Percentiles rank a stretch among this genome's conserved stretches.
Conservation (phyloP, 2,888 invertebrate species). For the Cremastinae sp. region DNA sequence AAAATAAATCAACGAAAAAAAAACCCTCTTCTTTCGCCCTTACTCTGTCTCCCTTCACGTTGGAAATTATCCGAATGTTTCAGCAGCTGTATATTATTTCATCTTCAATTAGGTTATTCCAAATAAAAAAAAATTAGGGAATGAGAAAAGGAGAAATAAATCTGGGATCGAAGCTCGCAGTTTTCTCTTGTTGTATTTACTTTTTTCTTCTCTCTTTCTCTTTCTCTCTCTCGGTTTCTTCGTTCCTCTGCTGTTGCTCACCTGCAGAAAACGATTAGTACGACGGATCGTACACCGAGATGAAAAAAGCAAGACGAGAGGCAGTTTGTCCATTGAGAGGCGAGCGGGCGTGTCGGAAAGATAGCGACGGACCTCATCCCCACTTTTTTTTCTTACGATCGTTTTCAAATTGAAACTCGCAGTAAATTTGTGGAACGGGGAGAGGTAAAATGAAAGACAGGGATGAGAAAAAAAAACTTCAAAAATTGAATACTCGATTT, state of each 20-base stretch:
- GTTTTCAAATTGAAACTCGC: conserved; percentile 62
- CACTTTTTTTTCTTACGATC: conserved; percentile 13
- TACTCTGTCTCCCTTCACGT: conserved; percentile 31
- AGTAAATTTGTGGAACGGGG: conserved; percentile 58
- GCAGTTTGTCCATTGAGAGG: conserved; percentile 34
- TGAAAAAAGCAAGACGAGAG: conserved; percentile 16
- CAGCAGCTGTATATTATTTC: conserved; percentile 41
- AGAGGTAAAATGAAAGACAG: neutral
- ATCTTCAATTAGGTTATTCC: conserved; percentile 36
- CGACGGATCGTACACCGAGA: conserved; percentile 39
- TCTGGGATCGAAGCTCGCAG: neutral
- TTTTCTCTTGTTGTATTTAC: conserved; percentile 17
- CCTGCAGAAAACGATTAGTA: conserved; percentile 54
- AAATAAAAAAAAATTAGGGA: conserved; percentile 6
- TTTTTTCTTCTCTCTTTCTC: neutral
- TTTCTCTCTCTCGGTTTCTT: conserved; percentile 14
- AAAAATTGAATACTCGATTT: too few relatives aligned
- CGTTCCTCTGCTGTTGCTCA: conserved; percentile 8
- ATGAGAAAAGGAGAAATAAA: neutral
- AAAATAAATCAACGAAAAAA: neutral
- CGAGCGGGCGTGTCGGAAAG: conserved; percentile 47
- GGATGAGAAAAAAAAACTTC: too few relatives aligned
- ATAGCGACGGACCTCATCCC: conserved; percentile 27
- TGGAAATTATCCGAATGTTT: conserved; percentile 43
- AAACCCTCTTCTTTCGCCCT: conserved; percentile 21